Base-by-base conservation (phyloP, 1,140 invertebrate genomes). In the Dendrolimus punctatus region DNA sequence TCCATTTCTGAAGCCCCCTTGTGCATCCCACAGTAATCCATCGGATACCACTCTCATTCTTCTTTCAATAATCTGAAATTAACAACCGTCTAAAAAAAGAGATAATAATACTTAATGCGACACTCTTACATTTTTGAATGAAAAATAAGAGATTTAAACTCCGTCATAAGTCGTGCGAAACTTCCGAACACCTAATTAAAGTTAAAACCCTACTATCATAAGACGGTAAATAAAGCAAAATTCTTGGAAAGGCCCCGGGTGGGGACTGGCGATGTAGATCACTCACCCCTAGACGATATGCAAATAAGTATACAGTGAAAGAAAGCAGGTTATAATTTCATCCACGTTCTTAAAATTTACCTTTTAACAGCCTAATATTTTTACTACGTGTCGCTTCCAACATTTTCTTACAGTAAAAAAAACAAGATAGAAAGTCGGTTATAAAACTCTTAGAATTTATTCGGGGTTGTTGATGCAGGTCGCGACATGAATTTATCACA, bases 331-430 rank as follows among this genome's bases (percentile, higher is more conserved):
- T 73, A 62, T 73, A 66, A 75, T 69, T 75, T 71, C 55, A 55
- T 57, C 60, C 73, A 76, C 71, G 73, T 76, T 62, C 51, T 66
- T 62, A 62, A 76, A 78, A 78, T 80, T 76, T 68, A 75, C 73
- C 68, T 78, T 73, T 71, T 75, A 80, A 80, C 70, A 66, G 66
- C 68, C 68, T 66, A 68, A 78, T 80, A 78, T 76, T 80, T 80
- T 78, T 71, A 71, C 64, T 69, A 75, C 67, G 73, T 76, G 74
- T 76, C 64, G 57, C 69, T 57, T 69, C 65, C 60, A 64, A 71
- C 70, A 72, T 68, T 71, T 69, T 73, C 67, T 65, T 67, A 73
- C 49, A 56, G 71, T 68, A 73, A 66, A 62, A 74, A 65, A 74
- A 73, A 73, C 50, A 58, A 58, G 55, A 65, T 62, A 23, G 23